Conservation (phyloP, 1,140 invertebrate genomes). For the Drosophila kurseongensis region DNA sequence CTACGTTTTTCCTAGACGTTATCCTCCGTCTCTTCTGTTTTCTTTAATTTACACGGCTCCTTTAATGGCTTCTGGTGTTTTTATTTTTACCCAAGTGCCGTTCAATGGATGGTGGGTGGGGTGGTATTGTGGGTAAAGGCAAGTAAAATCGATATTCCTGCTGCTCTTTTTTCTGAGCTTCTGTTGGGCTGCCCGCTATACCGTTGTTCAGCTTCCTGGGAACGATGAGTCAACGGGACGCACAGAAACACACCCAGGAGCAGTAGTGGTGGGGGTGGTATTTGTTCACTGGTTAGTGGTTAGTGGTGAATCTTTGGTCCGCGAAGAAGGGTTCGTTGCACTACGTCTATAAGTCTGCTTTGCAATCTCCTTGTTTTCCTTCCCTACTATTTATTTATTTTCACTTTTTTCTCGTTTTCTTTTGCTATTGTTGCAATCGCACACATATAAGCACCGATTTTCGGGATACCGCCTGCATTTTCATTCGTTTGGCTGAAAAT, state of each 20-base stretch:
- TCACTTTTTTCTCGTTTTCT: constrained; percentile 17
- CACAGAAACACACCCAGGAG: constrained; percentile 24
- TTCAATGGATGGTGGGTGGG: constrained; percentile 37
- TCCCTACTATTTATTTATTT: constrained; percentile 28
- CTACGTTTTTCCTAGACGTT: constrained; percentile 22
- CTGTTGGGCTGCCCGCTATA: constrained; percentile 15
- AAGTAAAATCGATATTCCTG: constrained; percentile 73
- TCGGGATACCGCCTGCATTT: constrained; percentile 58
- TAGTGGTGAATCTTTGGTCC: constrained; percentile 46
- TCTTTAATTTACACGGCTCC: constrained; percentile 30
- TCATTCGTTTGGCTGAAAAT: constrained; percentile 33
- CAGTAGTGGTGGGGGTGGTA: constrained; percentile 14
- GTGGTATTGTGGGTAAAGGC: constrained; percentile 23
- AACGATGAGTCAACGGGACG: constrained; percentile 60
- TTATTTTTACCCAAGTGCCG: constrained; percentile 36
- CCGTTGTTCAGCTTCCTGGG: constrained; percentile 48
- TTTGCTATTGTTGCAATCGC: constrained; percentile 31
- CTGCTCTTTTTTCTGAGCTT: constrained; percentile 48
- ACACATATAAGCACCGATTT: constrained; percentile 13
- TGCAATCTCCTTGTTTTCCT: constrained; percentile 9
- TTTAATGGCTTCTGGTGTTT: constrained; percentile 34
- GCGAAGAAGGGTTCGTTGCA: constrained; percentile 51
- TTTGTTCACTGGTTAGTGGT: constrained; percentile 13
- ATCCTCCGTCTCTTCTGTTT: constrained; percentile 13
- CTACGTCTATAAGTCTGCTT: constrained; percentile 40